A percentile compares a stretch with the other conserved stretches of the same genome.
These are phyloP conservation scores for Scaptomyza tumidula DNA, from an alignment of 2,888 invertebrate genomes.

Conservation along the genomic window DNA sequence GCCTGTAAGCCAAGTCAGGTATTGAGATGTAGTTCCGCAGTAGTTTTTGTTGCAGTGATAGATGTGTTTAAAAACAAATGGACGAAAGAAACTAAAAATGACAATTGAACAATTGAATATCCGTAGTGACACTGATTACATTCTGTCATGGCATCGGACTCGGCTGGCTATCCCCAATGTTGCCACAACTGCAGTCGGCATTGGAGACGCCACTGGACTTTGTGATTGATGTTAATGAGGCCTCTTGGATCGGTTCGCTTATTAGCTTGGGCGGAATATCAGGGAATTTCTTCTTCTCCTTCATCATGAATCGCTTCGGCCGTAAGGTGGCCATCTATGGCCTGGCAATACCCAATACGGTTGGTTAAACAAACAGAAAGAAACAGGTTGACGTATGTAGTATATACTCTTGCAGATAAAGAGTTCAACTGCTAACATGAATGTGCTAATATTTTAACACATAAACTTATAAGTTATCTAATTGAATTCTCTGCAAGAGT, in stretches of 20 bases:
- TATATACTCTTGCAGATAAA: slow-evolving; percentile 1
- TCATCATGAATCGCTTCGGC: slow-evolving; percentile 76
- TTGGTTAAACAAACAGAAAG: slow-evolving; percentile 46
- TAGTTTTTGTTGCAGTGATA: neutral
- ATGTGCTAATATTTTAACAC: no score
- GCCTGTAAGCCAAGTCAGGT: neutral
- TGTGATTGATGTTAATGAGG: slow-evolving; percentile 71
- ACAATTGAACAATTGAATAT: slow-evolving; percentile 9
- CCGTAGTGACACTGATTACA: slow-evolving; percentile 76
- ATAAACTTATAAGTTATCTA: no score
- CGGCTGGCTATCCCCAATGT: slow-evolving; percentile 82
- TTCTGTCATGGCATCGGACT: slow-evolving; percentile 80
- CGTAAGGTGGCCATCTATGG: slow-evolving; percentile 77
- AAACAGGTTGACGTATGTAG: neutral
- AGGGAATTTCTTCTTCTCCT: slow-evolving; percentile 80
- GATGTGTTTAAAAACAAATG: neutral
- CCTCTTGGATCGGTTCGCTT: slow-evolving; percentile 82
- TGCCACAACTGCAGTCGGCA: slow-evolving; percentile 69
- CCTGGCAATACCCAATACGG: slow-evolving; percentile 81
- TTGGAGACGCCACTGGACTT: slow-evolving; percentile 73
- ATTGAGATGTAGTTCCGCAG: neutral
- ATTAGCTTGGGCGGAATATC: slow-evolving; percentile 78
- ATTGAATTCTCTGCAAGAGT: neutral
- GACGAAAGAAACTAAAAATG: neutral
- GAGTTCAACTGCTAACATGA: neutral